These are phyloP conservation scores for Eupithecia exiguata DNA, from an alignment of 2,888 invertebrate genomes.

Conservation along the genomic window DNA sequence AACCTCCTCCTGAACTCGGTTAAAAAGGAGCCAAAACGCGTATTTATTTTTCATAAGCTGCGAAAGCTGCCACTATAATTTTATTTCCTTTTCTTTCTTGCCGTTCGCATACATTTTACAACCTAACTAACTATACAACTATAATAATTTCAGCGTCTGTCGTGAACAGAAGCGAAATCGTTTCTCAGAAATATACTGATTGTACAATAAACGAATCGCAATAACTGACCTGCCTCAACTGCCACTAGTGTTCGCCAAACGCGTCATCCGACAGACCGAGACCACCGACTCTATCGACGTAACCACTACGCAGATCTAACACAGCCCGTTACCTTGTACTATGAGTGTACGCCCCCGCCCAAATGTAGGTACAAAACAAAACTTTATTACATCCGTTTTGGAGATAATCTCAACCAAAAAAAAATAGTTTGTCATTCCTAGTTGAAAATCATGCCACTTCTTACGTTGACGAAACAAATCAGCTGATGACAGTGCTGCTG, in stretches of 20 bases:
- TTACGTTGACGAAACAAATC: background rate
- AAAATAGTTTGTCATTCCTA: background rate
- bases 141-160: background rate
- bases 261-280: slow-evolving; percentile 59
- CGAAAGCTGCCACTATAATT: background rate
- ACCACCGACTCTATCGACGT: slow-evolving; percentile 21
- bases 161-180: slow-evolving; percentile 6
- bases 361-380: slow-evolving; percentile 1
- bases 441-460: background rate
- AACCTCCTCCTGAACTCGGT: too few relatives aligned
- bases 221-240: slow-evolving; percentile 78
- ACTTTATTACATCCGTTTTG: background rate
- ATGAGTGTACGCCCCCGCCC: background rate
- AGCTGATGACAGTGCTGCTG: background rate
- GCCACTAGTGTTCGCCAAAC: slow-evolving; percentile 62
- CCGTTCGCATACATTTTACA: background rate
- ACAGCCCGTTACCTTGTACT: slow-evolving; percentile 1
- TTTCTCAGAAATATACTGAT: slow-evolving; percentile 22
- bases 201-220: slow-evolving; percentile 56
- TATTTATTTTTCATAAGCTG: background rate
- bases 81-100: background rate
- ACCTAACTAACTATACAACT: background rate
- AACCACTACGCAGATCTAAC: slow-evolving; percentile 22
- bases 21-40: background rate
- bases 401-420: too few relatives aligned